Evolutionary conservation across 1,140 invertebrate genomes (phyloP).

Genomic region (Drosophila varians): DNA sequence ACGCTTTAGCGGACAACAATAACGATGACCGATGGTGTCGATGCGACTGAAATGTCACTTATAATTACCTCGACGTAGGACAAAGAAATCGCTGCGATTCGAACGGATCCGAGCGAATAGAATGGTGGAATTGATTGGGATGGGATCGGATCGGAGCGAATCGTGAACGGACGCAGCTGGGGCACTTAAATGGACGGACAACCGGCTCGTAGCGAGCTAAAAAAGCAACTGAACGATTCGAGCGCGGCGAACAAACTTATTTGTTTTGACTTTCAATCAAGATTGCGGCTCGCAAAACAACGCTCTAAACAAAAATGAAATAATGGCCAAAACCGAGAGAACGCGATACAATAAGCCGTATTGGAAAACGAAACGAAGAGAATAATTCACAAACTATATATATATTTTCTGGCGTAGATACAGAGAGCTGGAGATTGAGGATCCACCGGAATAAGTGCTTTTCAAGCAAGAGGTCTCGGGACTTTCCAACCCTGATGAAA

Average conservation of each 20-base stretch:
- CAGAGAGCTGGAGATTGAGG: slow-evolving; percentile 8
- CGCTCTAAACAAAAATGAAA: slow-evolving; percentile 32
- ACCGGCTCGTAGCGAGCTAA: slow-evolving; percentile 62
- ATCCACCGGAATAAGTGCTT: not conserved
- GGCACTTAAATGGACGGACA: slow-evolving; percentile 20
- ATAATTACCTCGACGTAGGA: slow-evolving; percentile 65
- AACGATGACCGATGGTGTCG: slow-evolving; percentile 19
- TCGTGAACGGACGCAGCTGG: not conserved
- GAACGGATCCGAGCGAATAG: slow-evolving; percentile 20
- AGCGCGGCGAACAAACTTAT: slow-evolving; percentile 56
- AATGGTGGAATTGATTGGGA: slow-evolving; percentile 10
- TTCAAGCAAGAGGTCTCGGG: not conserved
- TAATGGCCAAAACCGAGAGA: slow-evolving; percentile 10
- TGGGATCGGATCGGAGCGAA: slow-evolving; percentile 1
- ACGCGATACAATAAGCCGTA: not conserved
- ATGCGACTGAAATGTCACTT: slow-evolving; percentile 62
- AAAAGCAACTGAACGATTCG: slow-evolving; percentile 57
- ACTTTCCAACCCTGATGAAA: slow-evolving; percentile 33
- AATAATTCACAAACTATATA: not conserved
- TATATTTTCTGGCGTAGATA: not conserved
- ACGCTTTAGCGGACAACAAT: slow-evolving; percentile 37
- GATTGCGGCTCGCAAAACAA: slow-evolving; percentile 10
- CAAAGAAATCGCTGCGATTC: slow-evolving; percentile 34
- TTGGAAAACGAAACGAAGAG: no score
- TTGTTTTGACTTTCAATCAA: slow-evolving; percentile 42